Evolutionary conservation across 2,113 vertebrate species (phyloP), one percentile per base, ranked within the genome.

Genomic region (Clupea harengus): DNA sequence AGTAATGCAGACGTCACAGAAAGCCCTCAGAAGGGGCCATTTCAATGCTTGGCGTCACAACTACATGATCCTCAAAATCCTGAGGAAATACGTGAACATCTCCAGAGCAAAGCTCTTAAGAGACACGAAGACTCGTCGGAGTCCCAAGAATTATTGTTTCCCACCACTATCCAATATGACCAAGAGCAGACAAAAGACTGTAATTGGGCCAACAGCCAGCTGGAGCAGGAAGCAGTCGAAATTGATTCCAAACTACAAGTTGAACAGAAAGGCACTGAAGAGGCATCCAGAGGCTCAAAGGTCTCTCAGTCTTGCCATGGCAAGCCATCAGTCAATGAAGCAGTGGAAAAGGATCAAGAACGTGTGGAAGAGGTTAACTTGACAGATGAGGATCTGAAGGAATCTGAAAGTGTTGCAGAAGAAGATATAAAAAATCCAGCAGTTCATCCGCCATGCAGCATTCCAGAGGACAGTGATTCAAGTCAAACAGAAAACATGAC

Each of bases 11-110:
- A 39, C 39, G 89, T 82, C 89, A 88, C 81, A 67, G 85, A 90
- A 89, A 92, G 86, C 87, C 89, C 85, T 72, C 87, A 85, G 52
- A 91, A 81, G 87, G 87, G 87, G 87, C 88, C 89, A 86, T 93
- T 90, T 89, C 90, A 89, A 89, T 50, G 3, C 87, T 78, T 78
- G 72, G 72, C 72, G 5, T 32, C 72, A 78, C 72, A 32, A 32
- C 5, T 39, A 78, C 72, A 88, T 85, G 82, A 88, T 87, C 85
- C 44, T 57, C 28, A 88, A 85, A 83, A 88, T 87, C 85, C 44
- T 57, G 85, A 93, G 81, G 91, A 89, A 82, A 91, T 91, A 45
- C 81, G 52, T 89, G 47, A 50, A 81, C 87, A 86, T 54, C 85
- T 25, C n/a, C 78, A 78, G 88, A 85, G 28, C 85, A 82, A 50